Evolutionary conservation across 2,797 vertebrate species (phyloP), one percentile per base, ranked within the genome.

Genomic region (Sandelia bainsii): DNA sequence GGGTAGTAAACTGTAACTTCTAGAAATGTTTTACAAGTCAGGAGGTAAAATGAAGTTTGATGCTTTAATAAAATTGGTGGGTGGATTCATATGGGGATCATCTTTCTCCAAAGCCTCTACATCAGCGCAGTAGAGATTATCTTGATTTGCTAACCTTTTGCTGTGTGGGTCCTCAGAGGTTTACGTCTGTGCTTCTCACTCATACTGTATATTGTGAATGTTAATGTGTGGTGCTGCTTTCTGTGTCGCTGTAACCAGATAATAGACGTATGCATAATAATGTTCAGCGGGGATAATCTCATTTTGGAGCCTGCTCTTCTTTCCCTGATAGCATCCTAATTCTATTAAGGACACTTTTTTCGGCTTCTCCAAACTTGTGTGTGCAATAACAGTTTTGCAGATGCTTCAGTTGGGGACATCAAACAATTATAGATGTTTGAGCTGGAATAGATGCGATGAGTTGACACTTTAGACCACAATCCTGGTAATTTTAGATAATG

Each of bases 251-350:
- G 40, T 80, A 84, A 84, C 74, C 75, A 79, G 75, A 92, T 90
- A 82, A 92, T 85, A 62, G 82, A 85, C 66, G 83, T 79, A 57
- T 83, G 82, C 84, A 80, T 84, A 82, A 87, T 88, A 81, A 83
- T 86, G 77, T 82, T 88, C 44, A 8, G 50, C 69, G 54, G 49
- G 53, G 72, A 87, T 88, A 87, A 91, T 91, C 87, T 78, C 37
- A 85, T 91, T 89, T 58, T 53, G 23, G 44, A 68, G 59, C 56
- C 75, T 40, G 59, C 59, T 59, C 57, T 52, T 77, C 69, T 25
- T 14, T 12, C 37, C 59, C 64, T 56, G 75, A 88, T 86, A 75
- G 50, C 75, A 78, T 86, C 79, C 78, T 59, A 58, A 85, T 77
- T 49, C 79, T 77, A 72, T 87, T 75, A 81, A 88, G 84, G 75